Conservation (phyloP, 2,888 invertebrate species). For the Calameuta idolon region DNA sequence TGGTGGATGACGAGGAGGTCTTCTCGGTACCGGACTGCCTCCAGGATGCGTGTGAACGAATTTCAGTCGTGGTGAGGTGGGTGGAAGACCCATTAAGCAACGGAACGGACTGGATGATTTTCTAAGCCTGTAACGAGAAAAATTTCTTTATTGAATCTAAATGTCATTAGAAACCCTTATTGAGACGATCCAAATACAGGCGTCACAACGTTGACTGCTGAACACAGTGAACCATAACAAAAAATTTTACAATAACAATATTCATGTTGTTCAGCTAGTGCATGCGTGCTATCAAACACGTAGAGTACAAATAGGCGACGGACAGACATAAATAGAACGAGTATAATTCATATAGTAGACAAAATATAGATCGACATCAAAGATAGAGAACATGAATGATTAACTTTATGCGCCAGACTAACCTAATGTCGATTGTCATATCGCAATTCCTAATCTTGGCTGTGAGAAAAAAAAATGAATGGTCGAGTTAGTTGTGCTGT, state of each 20-base stretch:
- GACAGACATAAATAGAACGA: constrained; percentile 12
- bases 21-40: constrained; percentile 62
- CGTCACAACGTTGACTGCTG: neutral
- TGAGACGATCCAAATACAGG: neutral
- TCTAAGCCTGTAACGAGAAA: constrained; percentile 70
- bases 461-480: constrained; percentile 41
- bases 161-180: neutral
- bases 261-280: neutral
- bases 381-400: constrained; percentile 12
- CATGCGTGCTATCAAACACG: neutral
- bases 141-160: neutral
- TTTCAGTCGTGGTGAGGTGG: constrained; percentile 57
- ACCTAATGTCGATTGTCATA: constrained; percentile 52
- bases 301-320: neutral
- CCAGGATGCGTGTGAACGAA: constrained; percentile 57
- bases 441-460: constrained; percentile 48
- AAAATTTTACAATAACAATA: neutral
- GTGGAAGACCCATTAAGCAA: constrained; percentile 70
- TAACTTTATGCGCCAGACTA: constrained; percentile 33
- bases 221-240: neutral
- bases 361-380: neutral
- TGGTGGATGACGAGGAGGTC: constrained; percentile 64
- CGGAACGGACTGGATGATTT: constrained; percentile 77
- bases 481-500: neutral
- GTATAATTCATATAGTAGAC: constrained; percentile 12